These are phyloP conservation scores for Acomys russatus DNA, from an alignment of 2,797 vertebrate species.

Conservation along the genomic window DNA sequence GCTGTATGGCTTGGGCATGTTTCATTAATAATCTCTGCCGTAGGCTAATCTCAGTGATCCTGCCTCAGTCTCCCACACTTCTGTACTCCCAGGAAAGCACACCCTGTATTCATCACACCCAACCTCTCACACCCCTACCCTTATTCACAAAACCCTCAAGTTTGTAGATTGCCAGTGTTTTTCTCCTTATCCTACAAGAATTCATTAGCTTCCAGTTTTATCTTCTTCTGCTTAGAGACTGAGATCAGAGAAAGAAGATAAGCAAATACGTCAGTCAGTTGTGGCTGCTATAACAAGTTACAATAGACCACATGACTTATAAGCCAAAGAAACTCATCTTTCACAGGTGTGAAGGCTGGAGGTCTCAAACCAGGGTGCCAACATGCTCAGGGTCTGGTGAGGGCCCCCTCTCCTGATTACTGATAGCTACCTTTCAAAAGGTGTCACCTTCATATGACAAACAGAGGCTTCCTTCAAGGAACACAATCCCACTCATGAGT, in stretches of 20 bases:
- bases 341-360: not conserved
- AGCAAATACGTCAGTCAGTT: not conserved
- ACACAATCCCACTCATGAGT: not conserved
- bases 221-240: conserved; percentile 9
- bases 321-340: not conserved
- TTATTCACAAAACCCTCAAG: not conserved
- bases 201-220: conserved; percentile 20
- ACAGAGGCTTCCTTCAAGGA: not conserved
- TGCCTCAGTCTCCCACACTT: fast-evolving
- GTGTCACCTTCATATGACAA: not conserved
- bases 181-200: conserved; percentile 36
- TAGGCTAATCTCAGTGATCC: not conserved
- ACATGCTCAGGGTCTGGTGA: too few relatives aligned
- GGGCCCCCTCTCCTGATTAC: not conserved
- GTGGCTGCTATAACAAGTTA: not conserved
- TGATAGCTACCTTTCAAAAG: not conserved
- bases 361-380: not conserved
- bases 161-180: not conserved
- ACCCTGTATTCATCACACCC: not conserved
- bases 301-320: not conserved
- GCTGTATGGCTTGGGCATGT: not conserved
- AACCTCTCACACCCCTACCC: not conserved
- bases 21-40: conserved; percentile 10
- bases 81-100: not conserved
- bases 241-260: conserved; percentile 4